Evolutionary conservation across 2,888 invertebrate genomes (phyloP), one percentile per base, ranked within the genome.

Genomic region (Ichneumon xanthorius): DNA sequence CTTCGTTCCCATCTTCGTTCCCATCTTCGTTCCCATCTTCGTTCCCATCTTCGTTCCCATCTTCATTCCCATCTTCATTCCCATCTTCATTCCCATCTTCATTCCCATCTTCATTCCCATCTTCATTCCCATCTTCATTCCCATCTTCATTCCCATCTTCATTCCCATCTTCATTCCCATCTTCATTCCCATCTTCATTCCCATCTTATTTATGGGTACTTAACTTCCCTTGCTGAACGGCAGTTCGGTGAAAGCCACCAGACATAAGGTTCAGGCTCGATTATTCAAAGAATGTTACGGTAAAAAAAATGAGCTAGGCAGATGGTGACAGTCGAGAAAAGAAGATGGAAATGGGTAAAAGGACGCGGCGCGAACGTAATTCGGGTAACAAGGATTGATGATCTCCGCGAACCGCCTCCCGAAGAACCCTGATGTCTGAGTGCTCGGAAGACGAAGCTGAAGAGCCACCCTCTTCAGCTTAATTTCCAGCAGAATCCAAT

Each of bases 401-500:
- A 84, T 83, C 67, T 84, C 82, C 81, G 55, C 55, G 70, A 68
- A 58, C 22, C 45, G 61, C 22, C 50, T 83, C 30, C 9, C 61
- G 76, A 76, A 82, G 68, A 61, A 7, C n/a, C 50, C 33, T 53
- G 67, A 50, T 4, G 50, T 37, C 45, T 30, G 19, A 61, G 19
- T 14, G n/a, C 37, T 4, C 40, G 6, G 37, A 67, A 3, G 22
- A 16, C 37, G 16, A 30, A 16, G 55, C 55, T 55, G 37, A 37
- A 67, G 40, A n/a, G 30, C 65, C 30, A 65, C n/a, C 68, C 48
- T n/a, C 14, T 37, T n/a, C 5, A 33, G 30, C 26, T 86, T 84
- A 88, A 88, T 87, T 85, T 86, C 79, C 78, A 78, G 81, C 71
- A 63, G 87, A 89, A 89, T 88, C 87, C 82, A 82, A 90, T 90